Evolutionary conservation across 2,797 vertebrate species (phyloP), one percentile per base, ranked within the genome.

Genomic region (Gobionotothen gibberifrons): DNA sequence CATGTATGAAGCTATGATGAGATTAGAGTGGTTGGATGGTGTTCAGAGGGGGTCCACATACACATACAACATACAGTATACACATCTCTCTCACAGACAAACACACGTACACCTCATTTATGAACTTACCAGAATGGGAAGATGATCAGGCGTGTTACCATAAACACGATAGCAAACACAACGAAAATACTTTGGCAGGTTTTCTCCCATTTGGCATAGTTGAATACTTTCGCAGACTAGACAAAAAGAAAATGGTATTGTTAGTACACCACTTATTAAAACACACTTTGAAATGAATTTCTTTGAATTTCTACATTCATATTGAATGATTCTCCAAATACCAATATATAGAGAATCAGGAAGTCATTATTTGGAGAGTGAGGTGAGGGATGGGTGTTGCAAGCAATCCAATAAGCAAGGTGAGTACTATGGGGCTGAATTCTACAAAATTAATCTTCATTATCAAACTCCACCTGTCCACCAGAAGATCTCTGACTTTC

Each of bases 151-250:
- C 98, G 94, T 1, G 96, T 98, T 73, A 96, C 86, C 82, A 97
- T 95, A 78, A 99, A 99, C 1, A 92, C 57, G 0, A 92, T 5
- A 0, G 97, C 89, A 68, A 99, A 99, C 69, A 97, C 76, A 67
- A 97, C 75, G 69, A 99, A 99, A n/a, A 99, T 89, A 11, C 43
- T 4, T 9, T 97, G 92, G 92, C 97, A 97, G 32, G 95, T 93
- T 73, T 88, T 95, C 81, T 94, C 95, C 96, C 96, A 97, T 78
- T 81, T 94, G 63, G 97, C 97, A 0, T 99, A 99, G 89, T 98
- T 97, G 86, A 97, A 97, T 85, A 99, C 86, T 92, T 99, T 99
- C 57, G 98, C 98, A 56, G 96, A 96, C 98, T 99, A 76, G 82
- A 85, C 85, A 56, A 81, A 72, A 85, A 87, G 58, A 69, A 69